Evolutionary conservation across 2,888 invertebrate species (phyloP), one percentile per base, ranked within the genome.

Genomic region (Acanthosepion esculentum): DNA sequence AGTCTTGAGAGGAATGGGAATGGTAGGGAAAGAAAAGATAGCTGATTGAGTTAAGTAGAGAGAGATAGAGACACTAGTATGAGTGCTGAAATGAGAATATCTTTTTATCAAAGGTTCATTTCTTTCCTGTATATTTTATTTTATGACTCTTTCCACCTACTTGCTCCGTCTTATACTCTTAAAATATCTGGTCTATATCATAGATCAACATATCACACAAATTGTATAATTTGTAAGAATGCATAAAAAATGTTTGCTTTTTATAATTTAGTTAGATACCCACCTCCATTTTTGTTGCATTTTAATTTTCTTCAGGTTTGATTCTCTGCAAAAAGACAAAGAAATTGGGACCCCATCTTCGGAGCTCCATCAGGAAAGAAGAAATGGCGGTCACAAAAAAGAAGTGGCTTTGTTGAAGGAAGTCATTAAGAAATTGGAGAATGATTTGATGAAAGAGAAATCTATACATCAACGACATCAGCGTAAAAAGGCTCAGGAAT

Each of bases 371-470:
- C 95, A 96, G 55, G 97, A 97, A 94, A 95, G 97, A 95, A 96
- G 96, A 94, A 96, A 95, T 48, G 96, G 96, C 48, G 95, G 96
- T 23, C 96, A 96, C 91, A 97, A 97, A 3, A 97, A 97, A 94
- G 97, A 97, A 94, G 96, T 97, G 18, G 95, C 96, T 93, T 96
- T 97, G 91, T 95, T 97, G 94, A 97, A 97, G 95, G 95, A 95
- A 91, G 96, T 97, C 94, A 96, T 97, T 10, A 96, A 97, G 93
- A 97, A 96, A 92, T 95, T 97, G 48, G 97, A 97, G 95, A 97
- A 97, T 94, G 97, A 97, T 93, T 94, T 97, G 93, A 95, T 97
- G 96, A 96, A 97, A 95, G 97, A 97, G 95, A 97, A 97, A 95
- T 96, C 96, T 8, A 96, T 96, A 93, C 96, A 97, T 94, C 97